Evolutionary conservation across 2,797 vertebrate species (phyloP).

Genomic region (Oceanodroma leucorhoa): DNA sequence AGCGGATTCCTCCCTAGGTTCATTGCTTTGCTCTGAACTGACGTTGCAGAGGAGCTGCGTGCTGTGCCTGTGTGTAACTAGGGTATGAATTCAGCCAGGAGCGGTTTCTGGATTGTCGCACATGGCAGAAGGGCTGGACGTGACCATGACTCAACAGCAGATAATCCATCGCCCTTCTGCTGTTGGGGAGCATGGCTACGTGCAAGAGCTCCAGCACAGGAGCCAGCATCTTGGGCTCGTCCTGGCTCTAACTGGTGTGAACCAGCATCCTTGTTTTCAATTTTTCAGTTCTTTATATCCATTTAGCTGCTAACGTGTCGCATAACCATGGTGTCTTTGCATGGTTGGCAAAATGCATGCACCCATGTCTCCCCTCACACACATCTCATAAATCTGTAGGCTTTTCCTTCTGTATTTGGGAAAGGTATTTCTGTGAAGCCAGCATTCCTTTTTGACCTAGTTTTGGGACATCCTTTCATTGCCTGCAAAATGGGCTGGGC

Average conservation of each 20-base stretch:
- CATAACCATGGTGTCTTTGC: not conserved
- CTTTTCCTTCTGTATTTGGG: not conserved
- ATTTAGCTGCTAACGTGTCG: not conserved
- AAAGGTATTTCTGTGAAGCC: not conserved
- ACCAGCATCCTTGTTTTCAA: not conserved
- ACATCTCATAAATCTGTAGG: rapidly evolving
- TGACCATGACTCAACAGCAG: rapidly evolving
- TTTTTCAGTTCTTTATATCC: not conserved
- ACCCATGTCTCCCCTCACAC: not conserved
- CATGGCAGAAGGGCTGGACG: not conserved
- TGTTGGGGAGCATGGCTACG: not conserved
- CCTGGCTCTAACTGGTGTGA: not conserved
- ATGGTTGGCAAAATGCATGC: not conserved
- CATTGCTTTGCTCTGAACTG: not conserved
- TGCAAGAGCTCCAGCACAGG: not conserved
- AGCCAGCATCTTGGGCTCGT: not conserved
- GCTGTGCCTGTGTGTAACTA: not conserved
- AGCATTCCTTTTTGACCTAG: not conserved
- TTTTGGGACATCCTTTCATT: not conserved
- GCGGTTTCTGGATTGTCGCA: not conserved
- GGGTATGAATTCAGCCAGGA: not conserved
- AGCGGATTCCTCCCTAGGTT: not conserved
- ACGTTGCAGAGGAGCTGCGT: not conserved
- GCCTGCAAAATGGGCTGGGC: not conserved
- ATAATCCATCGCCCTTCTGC: not conserved